Base-by-base conservation (phyloP, 2,797 vertebrate genomes). In the Xenops minutus region DNA sequence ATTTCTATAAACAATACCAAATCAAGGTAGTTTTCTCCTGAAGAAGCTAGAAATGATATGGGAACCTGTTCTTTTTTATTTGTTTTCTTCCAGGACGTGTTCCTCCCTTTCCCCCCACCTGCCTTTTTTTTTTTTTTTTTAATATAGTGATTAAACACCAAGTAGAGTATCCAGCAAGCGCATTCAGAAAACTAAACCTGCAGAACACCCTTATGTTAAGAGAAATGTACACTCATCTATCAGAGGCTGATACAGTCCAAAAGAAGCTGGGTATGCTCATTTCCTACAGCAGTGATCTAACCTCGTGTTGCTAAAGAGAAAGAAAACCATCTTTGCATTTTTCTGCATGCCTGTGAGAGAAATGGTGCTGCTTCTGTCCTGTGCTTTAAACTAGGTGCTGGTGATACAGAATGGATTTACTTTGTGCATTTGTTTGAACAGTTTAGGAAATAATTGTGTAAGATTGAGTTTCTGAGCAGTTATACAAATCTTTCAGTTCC, bases 381-480 rank as follows among this genome's bases (percentile, higher is more conserved):
- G 26, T 23, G 7, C 32, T 63, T 78, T 55, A 41, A 52, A 16
- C 26, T 72, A 0, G 0, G 7, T 49, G 37, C 23, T 84, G 14
- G 12, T 41, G 30, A 6, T 4, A 4, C 21, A 73, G 54, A 72
- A 56, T 3, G 51, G 11, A 13, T 87, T 87, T 62, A 24, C 4
- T 61, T 46, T 58, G 10, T 39, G 54, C 22, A 52, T 21, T 73
- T 29, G 10, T 21, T 75, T 26, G 12, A 69, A 15, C 4, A 54
- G 3, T 36, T 92, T 68, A 23, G 51, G 22, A 88, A 88, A 88
- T 44, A 14, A 0, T 3, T 51, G 3, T 37, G 5, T 23, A 30
- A 84, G 3, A 27, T 24, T 0, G 0, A 56, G 8, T n/a, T 44
- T 36, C n/a, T 36, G 49, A 80, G 34, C 18, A 55, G 22, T 58